These are phyloP conservation scores for Coracopsis vasa DNA, from an alignment of 2,113 vertebrate genomes.

Conservation along the genomic window DNA sequence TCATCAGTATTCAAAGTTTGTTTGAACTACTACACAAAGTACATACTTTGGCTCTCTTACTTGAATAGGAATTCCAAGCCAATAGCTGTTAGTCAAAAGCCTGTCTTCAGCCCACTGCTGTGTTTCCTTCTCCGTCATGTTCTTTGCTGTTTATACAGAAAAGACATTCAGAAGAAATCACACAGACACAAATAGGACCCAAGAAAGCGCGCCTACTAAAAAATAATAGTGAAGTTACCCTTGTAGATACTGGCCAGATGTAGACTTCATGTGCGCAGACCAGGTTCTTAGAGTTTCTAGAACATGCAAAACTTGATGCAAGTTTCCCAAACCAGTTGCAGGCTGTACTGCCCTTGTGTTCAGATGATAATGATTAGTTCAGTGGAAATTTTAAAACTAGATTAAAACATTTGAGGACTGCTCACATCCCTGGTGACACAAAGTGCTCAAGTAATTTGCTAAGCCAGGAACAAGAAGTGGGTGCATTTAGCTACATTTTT, in stretches of 20 bases:
- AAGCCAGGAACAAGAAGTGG: not conserved
- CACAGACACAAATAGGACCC: too few relatives aligned
- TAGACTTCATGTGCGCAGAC: accelerated
- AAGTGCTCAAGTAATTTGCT: not conserved
- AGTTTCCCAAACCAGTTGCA: not conserved
- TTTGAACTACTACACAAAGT: not conserved
- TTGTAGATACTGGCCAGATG: not conserved
- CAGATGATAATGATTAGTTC: not conserved
- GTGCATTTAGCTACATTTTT: not conserved
- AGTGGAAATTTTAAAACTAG: not conserved
- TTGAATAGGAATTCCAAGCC: not conserved
- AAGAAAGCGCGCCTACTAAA: not conserved
- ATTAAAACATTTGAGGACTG: not conserved
- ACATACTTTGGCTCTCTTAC: not conserved
- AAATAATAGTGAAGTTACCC: not conserved
- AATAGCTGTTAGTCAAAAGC: not conserved
- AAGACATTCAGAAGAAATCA: not conserved
- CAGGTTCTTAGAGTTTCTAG: not conserved
- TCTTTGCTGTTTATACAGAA: not conserved
- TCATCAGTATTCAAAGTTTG: not conserved
- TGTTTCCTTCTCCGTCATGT: not conserved
- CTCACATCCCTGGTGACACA: not conserved
- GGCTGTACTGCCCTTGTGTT: not conserved
- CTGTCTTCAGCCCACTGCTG: not conserved
- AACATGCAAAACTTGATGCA: not conserved